Evolutionary conservation across 2,888 invertebrate species (phyloP).

Genomic region (Pyrocoelia pectoralis): DNA sequence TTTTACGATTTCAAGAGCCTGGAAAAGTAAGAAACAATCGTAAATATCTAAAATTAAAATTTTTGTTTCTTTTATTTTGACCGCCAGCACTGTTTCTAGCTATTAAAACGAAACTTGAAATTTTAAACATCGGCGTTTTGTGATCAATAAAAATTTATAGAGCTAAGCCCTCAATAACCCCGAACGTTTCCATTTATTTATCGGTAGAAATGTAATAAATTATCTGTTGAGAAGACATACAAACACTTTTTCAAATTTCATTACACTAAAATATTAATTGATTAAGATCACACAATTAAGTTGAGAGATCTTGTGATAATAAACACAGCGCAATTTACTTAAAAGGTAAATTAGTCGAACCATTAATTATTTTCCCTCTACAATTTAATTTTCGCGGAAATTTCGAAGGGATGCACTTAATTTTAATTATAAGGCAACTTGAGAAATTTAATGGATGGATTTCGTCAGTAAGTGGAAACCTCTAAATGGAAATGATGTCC

Average conservation of each 20-base stretch:
- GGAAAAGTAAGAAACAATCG: not conserved
- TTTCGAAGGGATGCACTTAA: too few relatives aligned
- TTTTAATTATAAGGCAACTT: too few relatives aligned
- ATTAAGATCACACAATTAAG: too few relatives aligned
- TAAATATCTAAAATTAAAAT: constrained; percentile 5
- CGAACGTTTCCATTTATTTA: too few relatives aligned
- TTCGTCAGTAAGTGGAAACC: too few relatives aligned
- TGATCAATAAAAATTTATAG: not conserved
- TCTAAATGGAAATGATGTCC: too few relatives aligned
- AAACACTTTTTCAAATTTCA: too few relatives aligned
- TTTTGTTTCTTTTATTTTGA: not conserved
- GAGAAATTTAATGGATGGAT: too few relatives aligned
- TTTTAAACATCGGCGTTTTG: not conserved
- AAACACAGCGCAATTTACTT: not conserved
- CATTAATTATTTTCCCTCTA: not conserved
- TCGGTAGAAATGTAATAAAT: too few relatives aligned
- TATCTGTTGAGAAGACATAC: too few relatives aligned
- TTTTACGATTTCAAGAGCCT: not conserved
- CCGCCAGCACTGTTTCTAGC: not conserved
- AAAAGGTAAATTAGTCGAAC: not conserved
- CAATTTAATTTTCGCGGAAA: too few relatives aligned
- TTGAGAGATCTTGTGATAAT: not conserved
- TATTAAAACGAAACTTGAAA: not conserved
- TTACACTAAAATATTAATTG: too few relatives aligned
- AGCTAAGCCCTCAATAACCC: not conserved